A percentile compares a stretch with the other conserved stretches of the same genome.
phyloP scores from a whole-genome alignment of 1,140 invertebrate species.

The Drosophila baimaii region DNA sequence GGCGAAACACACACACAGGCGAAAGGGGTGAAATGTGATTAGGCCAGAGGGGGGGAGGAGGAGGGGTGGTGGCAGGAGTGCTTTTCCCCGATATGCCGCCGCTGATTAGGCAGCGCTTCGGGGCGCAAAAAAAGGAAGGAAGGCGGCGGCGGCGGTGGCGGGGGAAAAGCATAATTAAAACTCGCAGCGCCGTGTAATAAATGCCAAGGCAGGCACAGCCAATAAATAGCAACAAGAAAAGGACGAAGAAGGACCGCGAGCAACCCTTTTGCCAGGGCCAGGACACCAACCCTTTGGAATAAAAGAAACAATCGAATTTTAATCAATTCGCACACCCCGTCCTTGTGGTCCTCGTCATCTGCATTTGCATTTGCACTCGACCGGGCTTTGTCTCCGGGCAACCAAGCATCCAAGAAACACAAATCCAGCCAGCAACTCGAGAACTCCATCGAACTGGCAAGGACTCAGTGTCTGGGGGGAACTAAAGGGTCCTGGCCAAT shows the following conservation, averaged over 20 bases:
- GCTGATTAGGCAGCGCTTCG: slow-evolving; percentile 77
- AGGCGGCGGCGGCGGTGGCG: slow-evolving; percentile 9
- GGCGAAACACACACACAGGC: slow-evolving; percentile 47
- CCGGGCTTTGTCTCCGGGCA: slow-evolving; percentile 60
- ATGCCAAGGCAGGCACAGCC: slow-evolving; percentile 80
- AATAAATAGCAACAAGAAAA: slow-evolving; percentile 74
- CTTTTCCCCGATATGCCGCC: slow-evolving; percentile 62
- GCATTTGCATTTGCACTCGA: slow-evolving; percentile 49
- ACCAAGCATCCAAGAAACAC: slow-evolving; percentile 43
- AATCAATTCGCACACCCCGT: slow-evolving; percentile 79
- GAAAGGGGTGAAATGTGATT: slow-evolving; percentile 79
- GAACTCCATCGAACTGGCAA: not conserved
- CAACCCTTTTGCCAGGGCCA: slow-evolving; percentile 60
- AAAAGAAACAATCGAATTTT: slow-evolving; percentile 84
- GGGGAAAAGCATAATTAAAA: slow-evolving; percentile 72
- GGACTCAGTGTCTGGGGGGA: slow-evolving; percentile 1
- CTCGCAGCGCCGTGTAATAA: slow-evolving; percentile 77
- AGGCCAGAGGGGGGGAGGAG: slow-evolving; percentile 25
- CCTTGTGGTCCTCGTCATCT: slow-evolving; percentile 68
- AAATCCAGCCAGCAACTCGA: slow-evolving; percentile 1
- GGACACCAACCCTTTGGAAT: slow-evolving; percentile 44
- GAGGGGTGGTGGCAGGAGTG: slow-evolving; percentile 6
- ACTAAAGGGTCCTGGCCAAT: slow-evolving; percentile 15
- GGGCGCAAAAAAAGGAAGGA: slow-evolving; percentile 25
- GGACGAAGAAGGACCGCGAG: slow-evolving; percentile 36